Evolutionary conservation across 2,797 vertebrate genomes (phyloP), one percentile per base, ranked within the genome.

Genomic region (Heterohyrax brucei): DNA sequence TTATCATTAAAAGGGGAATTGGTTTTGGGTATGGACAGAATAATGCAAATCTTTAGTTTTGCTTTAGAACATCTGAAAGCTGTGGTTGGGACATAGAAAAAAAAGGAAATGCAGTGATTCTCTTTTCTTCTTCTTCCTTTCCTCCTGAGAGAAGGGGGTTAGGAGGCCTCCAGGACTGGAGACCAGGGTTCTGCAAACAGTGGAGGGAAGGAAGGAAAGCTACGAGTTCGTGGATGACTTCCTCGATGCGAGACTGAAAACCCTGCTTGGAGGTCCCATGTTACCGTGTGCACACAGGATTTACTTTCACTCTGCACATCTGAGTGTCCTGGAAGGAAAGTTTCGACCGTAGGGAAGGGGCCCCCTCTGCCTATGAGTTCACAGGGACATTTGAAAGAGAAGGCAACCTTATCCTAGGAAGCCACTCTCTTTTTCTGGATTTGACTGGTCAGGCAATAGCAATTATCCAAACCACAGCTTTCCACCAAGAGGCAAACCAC

Each of bases 181-280:
- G 39, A 39, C 39, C 85, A 97, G 95, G 94, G 64, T 56, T 95
- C 96, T 76, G 75, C 89, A 90, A 97, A 98, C 98, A 98, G 98
- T 98, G 85, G 24, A 10, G 97, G 98, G 98, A 98, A 98, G 98
- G 98, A 98, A 98, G 91, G 95, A 93, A 96, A 96, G 96, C 97
- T 83, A 91, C 97, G 97, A 95, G 10, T 97, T 95, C 97, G 96
- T 91, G 97, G 46, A 98, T 97, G 96, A 97, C 97, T 98, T 97
- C 97, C 93, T 97, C 95, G 93, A 73, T 94, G 97, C 33, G 86
- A 59, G 97, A 64, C 76, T 56, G 72, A 93, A 95, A 96, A 78
- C 46, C 39, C 91, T n/a, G 24, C 78, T 84, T 62, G 39, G 64
- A 76, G 68, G 77, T 72, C 97, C 91, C 95, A 72, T 62, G 96